These are phyloP conservation scores for Athripsodes cinereus DNA, from an alignment of 2,888 invertebrate species.

Conservation along the genomic window DNA sequence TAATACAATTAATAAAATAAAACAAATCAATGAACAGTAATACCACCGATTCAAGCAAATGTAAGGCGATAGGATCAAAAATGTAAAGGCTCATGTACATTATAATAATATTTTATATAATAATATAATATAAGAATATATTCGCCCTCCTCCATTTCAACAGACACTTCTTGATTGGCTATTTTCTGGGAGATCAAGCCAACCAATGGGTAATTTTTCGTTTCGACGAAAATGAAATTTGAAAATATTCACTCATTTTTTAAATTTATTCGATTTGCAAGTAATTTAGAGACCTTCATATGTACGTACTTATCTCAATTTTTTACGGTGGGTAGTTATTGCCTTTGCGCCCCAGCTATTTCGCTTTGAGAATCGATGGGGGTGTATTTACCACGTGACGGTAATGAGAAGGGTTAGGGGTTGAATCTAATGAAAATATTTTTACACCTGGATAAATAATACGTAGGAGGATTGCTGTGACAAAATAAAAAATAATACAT, in stretches of 20 bases:
- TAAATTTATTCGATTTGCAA: neutral
- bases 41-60: no score
- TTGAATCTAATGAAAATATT: neutral
- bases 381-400: neutral
- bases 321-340: neutral
- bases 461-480: no score
- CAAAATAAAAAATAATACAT: no score
- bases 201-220: neutral
- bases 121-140: no score
- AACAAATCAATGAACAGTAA: no score
- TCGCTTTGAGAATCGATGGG: neutral
- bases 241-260: neutral
- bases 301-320: neutral
- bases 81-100: no score
- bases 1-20: no score
- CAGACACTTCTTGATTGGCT: neutral
- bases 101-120: no score
- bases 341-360: neutral
- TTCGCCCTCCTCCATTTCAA: no score
- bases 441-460: conserved; percentile 1
- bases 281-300: neutral
- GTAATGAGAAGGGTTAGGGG: neutral
- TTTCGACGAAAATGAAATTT: neutral
- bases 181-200: neutral
- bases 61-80: no score